These are phyloP conservation scores for Synanceia verrucosa DNA, from an alignment of 2,797 vertebrate species.

Conservation along the genomic window DNA sequence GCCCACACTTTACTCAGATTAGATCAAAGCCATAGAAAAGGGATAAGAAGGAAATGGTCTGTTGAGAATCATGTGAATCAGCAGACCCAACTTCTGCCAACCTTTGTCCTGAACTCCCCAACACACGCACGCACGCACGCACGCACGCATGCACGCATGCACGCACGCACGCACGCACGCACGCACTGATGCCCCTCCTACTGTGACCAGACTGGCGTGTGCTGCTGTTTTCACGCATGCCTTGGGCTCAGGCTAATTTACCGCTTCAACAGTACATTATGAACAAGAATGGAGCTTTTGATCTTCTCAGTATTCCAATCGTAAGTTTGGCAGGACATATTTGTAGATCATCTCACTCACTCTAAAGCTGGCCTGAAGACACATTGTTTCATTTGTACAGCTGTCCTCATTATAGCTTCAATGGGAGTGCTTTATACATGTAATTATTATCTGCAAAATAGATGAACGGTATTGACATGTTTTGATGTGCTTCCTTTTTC, in stretches of 20 bases:
- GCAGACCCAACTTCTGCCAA: constrained; percentile 65
- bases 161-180: constrained; percentile 40
- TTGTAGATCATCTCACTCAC: constrained; percentile 71
- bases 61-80: constrained; percentile 77
- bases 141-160: constrained; percentile 26
- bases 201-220: constrained; percentile 75
- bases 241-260: constrained; percentile 83
- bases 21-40: constrained; percentile 71
- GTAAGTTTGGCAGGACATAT: constrained; percentile 75
- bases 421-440: constrained; percentile 32
- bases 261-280: constrained; percentile 77
- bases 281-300: constrained; percentile 78
- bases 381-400: constrained; percentile 58
- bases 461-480: constrained; percentile 44
- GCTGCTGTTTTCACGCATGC: constrained; percentile 83
- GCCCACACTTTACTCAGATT: constrained; percentile 49
- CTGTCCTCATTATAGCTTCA: constrained; percentile 59
- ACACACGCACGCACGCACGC: constrained; percentile 9
- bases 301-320: constrained; percentile 72
- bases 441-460: constrained; percentile 48
- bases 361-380: constrained; percentile 57
- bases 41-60: constrained; percentile 61
- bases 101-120: constrained; percentile 70
- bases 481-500: constrained; percentile 26
- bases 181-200: constrained; percentile 63